Evolutionary conservation across 1,140 invertebrate species (phyloP), one percentile per base, ranked within the genome.

Genomic region (Ceratosolen solmsi): DNA sequence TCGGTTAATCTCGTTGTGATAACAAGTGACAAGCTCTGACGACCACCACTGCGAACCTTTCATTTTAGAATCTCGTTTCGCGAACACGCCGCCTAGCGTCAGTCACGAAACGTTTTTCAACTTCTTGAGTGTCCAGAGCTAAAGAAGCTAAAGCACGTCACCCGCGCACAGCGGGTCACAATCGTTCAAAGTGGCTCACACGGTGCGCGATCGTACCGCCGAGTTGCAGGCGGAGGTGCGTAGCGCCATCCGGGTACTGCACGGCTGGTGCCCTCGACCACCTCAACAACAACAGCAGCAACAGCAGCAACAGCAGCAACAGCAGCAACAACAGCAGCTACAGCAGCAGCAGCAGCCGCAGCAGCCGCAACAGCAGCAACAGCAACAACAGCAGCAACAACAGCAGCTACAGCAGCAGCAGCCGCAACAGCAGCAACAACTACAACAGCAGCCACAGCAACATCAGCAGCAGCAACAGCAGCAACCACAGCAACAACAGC

Each of bases 211-310:
- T 70, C 88, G 89, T 41, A 84, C 87, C 75, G 88, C 88, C 84
- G 91, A 91, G 87, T 83, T 91, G 84, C 91, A 91, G 89, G 90
- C 91, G 86, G 91, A 91, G 87, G 90, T 91, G 38, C 86, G 90
- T 58, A 91, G 87, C 86, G 82, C 91, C 80, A 90, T 92, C 76
- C 89, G 91, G 82, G 91, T 91, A 56, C 85, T 92, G 78, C 89
- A 92, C 86, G 90, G 90, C 79, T 92, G 91, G 91, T 92, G 90
- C 79, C 89, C 91, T 25, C 86, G 91, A 79, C 86, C 86, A 77
- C 80, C 77, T 0, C 85, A 83, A 46, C 72, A 65, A 11, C 81
- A 77, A 70, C 84, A 85, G 27, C 68, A 79, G 49, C 79, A 77
- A 20, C 74, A 78, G 38, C 65, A 58, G 25, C 81, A 83, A 13